Evolutionary conservation across 2,888 invertebrate genomes (phyloP).

Genomic region (Cremastinae sp.): DNA sequence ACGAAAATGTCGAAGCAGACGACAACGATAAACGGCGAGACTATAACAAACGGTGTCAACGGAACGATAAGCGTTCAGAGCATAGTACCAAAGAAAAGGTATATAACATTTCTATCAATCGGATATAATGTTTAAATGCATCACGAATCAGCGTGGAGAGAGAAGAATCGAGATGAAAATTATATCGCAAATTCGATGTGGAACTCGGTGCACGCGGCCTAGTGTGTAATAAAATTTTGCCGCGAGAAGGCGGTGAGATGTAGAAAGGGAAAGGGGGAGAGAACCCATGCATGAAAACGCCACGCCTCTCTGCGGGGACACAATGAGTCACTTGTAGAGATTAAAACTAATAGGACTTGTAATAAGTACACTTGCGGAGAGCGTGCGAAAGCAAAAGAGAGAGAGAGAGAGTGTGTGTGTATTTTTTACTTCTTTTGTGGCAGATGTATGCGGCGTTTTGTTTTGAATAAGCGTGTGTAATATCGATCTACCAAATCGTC

Average conservation of each 20-base stretch:
- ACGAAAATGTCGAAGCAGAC: constrained; percentile 46
- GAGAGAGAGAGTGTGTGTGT: too few relatives aligned
- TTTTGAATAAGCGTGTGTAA: neutral
- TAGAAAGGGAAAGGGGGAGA: neutral
- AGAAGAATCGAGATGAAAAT: too few relatives aligned
- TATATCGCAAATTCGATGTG: too few relatives aligned
- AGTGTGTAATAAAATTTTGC: constrained; percentile 16
- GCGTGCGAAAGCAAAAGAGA: too few relatives aligned
- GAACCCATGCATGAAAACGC: constrained; percentile 24
- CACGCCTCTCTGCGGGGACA: constrained; percentile 45
- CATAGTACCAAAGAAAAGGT: constrained; percentile 74
- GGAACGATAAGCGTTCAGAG: constrained; percentile 70
- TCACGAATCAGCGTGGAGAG: too few relatives aligned
- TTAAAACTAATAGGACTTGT: constrained; percentile 40
- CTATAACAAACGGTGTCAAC: constrained; percentile 49
- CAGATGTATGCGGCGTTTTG: constrained; percentile 13
- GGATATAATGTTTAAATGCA: neutral
- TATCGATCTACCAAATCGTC: constrained; percentile 17
- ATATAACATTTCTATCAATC: constrained; percentile 46
- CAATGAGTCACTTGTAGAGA: constrained; percentile 41
- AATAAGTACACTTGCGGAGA: constrained; percentile 14
- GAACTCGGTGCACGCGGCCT: constrained; percentile 1
- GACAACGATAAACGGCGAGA: constrained; percentile 25
- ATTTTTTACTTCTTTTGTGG: neutral
- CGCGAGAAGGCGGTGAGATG: constrained; percentile 5